Evolutionary conservation across 1,140 invertebrate species (phyloP).

Genomic region (Araneus ventricosus): DNA sequence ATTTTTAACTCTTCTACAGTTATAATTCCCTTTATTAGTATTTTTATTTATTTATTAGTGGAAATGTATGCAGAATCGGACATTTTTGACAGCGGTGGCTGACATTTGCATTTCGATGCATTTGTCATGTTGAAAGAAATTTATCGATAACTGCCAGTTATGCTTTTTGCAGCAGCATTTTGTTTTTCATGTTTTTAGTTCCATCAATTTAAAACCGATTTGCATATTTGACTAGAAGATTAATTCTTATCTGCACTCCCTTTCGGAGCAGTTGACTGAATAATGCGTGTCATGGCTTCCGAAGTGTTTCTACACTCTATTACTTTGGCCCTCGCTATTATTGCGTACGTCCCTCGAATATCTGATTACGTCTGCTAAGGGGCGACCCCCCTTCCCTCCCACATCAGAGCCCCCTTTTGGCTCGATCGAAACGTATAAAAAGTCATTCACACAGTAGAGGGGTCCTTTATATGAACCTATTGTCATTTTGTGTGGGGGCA

Average conservation of each 20-base stretch:
- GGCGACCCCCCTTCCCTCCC: not conserved
- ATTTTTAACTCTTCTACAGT: too few species aligned
- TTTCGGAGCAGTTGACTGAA: slow-evolving; percentile 60
- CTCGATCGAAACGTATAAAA: slow-evolving; percentile 65
- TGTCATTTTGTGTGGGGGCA: slow-evolving; percentile 37
- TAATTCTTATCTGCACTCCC: not conserved
- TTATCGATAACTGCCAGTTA: not conserved
- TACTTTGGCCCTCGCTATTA: slow-evolving; percentile 59
- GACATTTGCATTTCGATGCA: not conserved
- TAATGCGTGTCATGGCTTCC: slow-evolving; percentile 55
- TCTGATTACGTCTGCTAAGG: slow-evolving; percentile 11
- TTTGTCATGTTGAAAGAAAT: not conserved
- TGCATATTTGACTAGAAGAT: not conserved
- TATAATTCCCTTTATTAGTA: too few species aligned
- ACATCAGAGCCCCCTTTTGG: not conserved
- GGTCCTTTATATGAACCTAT: slow-evolving; percentile 58
- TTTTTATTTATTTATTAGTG: too few species aligned
- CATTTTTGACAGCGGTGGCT: not conserved
- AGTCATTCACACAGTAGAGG: slow-evolving; percentile 62
- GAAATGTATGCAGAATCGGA: not conserved
- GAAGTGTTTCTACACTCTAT: slow-evolving; percentile 59
- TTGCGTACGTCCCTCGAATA: slow-evolving; percentile 14
- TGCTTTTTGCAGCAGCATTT: not conserved
- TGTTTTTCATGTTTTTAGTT: not conserved
- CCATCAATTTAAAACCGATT: slow-evolving; percentile 21